These are phyloP conservation scores for Pocillopora grandis DNA, from an alignment of 92 coral and sea anemone genomes.

Conservation along the genomic window DNA sequence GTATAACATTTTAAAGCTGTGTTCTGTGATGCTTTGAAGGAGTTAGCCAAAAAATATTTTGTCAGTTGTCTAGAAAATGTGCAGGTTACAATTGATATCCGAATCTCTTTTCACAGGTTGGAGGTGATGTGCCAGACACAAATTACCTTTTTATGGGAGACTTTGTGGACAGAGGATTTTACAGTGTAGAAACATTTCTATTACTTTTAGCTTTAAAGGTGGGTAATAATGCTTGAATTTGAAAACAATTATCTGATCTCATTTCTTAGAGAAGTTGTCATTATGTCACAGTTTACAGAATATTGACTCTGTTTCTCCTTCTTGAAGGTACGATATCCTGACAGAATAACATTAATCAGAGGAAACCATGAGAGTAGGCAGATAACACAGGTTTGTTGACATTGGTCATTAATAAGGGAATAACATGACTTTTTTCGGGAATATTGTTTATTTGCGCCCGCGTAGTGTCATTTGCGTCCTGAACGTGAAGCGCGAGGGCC, in stretches of 20 bases:
- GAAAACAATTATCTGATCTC: too few species aligned
- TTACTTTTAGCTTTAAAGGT: slow-evolving; percentile 97
- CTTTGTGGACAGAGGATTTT: slow-evolving; percentile 99
- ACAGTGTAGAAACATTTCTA: slow-evolving; percentile 98
- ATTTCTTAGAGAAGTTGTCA: too few species aligned
- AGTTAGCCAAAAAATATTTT: too few species aligned
- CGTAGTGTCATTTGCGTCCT: too few species aligned
- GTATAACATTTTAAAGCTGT: too few species aligned
- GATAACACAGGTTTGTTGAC: slow-evolving; percentile 82
- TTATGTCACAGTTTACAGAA: neutral
- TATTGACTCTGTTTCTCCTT: neutral
- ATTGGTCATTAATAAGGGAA: too few species aligned
- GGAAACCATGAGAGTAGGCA: slow-evolving; percentile 99
- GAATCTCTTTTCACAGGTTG: slow-evolving; percentile 64
- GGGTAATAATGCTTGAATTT: neutral
- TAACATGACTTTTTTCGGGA: too few species aligned
- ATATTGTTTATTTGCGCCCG: too few species aligned
- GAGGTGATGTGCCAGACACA: slow-evolving; percentile 99
- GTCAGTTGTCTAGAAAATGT: too few species aligned
- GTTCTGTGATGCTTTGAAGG: too few species aligned
- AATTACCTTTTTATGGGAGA: slow-evolving; percentile 99
- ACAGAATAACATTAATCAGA: slow-evolving; percentile 96
- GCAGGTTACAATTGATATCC: too few species aligned
- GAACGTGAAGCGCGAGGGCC: too few species aligned
- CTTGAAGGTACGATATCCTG: slow-evolving; percentile 96